A percentile compares a stretch with the other conserved stretches of the same genome.
Conservation (phyloP, 1,140 invertebrate genomes). For the Aradophagus sp. region DNA sequence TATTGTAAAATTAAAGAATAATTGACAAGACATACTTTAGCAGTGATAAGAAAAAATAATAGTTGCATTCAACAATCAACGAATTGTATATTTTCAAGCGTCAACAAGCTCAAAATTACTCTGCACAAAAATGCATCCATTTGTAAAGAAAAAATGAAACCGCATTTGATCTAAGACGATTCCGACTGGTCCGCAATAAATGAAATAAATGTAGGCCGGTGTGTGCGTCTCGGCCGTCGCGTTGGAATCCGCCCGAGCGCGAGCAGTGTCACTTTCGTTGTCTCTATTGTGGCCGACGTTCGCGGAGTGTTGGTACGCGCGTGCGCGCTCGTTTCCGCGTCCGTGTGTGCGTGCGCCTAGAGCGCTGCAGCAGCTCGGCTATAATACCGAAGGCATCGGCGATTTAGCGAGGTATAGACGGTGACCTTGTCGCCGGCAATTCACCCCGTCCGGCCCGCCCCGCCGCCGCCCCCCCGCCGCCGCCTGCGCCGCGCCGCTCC, state of each 20-base stretch:
- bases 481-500: background rate
- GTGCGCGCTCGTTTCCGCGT: constrained; percentile 6
- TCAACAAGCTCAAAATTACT: no score
- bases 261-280: constrained; percentile 67
- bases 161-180: no score
- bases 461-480: constrained; percentile 25
- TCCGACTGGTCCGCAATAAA: no score
- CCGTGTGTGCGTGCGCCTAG: constrained; percentile 52
- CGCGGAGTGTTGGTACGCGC: background rate
- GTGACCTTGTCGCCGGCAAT: constrained; percentile 76
- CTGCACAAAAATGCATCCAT: no score
- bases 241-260: background rate
- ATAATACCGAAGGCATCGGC: constrained; percentile 56
- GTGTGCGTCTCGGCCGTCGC: constrained; percentile 28
- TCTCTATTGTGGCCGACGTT: constrained; percentile 60
- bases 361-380: constrained; percentile 54
- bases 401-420: constrained; percentile 69
- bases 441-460: constrained; percentile 73
- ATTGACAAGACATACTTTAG: no score
- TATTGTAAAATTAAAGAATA: no score
- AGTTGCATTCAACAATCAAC: no score
- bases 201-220: constrained; percentile 22
- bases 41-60: no score
- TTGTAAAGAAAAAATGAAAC: no score
- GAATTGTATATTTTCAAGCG: no score